A percentile compares a stretch with the other conserved stretches of the same genome.
phyloP scores from a whole-genome alignment of 2,113 vertebrate genomes.

The western clawed frog (Xenopus tropicalis) region DNA sequence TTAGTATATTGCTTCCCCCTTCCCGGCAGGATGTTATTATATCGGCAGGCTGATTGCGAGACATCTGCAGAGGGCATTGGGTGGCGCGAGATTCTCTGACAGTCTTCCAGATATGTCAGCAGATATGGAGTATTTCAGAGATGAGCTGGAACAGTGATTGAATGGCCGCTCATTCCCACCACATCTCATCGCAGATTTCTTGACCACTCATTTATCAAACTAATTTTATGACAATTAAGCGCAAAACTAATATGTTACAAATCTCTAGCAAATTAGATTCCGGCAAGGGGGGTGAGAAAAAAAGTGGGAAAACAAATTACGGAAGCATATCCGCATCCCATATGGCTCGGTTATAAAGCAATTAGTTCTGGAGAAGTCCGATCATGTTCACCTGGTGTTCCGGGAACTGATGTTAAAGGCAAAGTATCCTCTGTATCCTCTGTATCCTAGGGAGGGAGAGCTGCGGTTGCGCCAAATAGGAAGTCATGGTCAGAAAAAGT shows the following conservation, averaged over 20 bases:
- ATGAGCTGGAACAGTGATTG: slow-evolving; percentile 36
- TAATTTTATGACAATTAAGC: slow-evolving; percentile 29
- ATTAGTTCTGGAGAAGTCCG: background rate
- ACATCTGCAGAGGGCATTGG: slow-evolving; percentile 19
- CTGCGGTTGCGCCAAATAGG: no score
- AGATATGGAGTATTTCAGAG: slow-evolving; percentile 34
- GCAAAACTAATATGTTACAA: slow-evolving; percentile 25
- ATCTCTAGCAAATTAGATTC: slow-evolving; percentile 23
- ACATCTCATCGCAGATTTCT: slow-evolving; percentile 27
- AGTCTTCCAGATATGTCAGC: slow-evolving; percentile 32
- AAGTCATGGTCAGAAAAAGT: no score
- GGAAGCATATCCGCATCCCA: slow-evolving; percentile 1
- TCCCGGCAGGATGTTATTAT: no score
- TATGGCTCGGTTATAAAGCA: slow-evolving; percentile 4
- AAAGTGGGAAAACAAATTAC: background rate
- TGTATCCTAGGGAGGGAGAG: no score
- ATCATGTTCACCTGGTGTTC: background rate
- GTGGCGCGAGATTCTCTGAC: slow-evolving; percentile 12
- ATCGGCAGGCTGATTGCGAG: background rate
- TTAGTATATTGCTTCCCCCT: no score
- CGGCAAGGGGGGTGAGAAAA: no score
- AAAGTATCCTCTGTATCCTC: no score
- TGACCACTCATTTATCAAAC: slow-evolving; percentile 34
- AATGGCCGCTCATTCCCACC: slow-evolving; percentile 23
- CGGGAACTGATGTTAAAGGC: background rate